These are phyloP conservation scores for Chromoteleia sp. DNA, from an alignment of 2,888 invertebrate species.

Conservation along the genomic window DNA sequence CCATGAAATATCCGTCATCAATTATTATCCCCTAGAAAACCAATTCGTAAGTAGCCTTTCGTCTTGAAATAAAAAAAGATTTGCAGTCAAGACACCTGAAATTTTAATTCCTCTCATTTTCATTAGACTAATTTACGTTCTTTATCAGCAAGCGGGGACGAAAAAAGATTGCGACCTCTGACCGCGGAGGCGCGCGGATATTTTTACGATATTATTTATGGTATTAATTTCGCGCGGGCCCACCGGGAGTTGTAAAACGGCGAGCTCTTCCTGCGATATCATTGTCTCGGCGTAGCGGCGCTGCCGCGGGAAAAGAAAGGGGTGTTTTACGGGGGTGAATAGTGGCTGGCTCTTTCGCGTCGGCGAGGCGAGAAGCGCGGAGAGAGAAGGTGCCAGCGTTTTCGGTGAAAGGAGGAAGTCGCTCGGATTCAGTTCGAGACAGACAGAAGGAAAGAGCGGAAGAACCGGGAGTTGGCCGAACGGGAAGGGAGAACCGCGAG, in stretches of 20 bases:
- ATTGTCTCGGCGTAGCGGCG: slow-evolving; percentile 80
- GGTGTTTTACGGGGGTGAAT: slow-evolving; percentile 81
- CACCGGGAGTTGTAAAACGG: slow-evolving; percentile 84
- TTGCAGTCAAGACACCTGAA: neutral
- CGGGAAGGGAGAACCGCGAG: slow-evolving; percentile 44
- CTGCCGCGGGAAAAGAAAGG: slow-evolving; percentile 79
- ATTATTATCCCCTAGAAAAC: neutral
- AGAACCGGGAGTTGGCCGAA: slow-evolving; percentile 45
- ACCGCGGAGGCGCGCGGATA: slow-evolving; percentile 71
- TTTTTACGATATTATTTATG: slow-evolving; percentile 84
- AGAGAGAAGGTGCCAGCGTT: slow-evolving; percentile 73
- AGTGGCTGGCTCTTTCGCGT: slow-evolving; percentile 75
- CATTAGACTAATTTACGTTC: slow-evolving; percentile 55
- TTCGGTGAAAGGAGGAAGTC: slow-evolving; percentile 79
- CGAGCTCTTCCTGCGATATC: slow-evolving; percentile 82
- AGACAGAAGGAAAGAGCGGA: slow-evolving; percentile 71
- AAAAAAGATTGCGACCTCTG: slow-evolving; percentile 53
- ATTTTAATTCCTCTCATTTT: slow-evolving; percentile 37
- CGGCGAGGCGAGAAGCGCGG: slow-evolving; percentile 64
- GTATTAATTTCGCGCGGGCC: slow-evolving; percentile 83
- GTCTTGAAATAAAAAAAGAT: no score
- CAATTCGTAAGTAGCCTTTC: neutral
- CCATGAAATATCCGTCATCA: neutral
- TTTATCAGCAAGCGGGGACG: slow-evolving; percentile 33
- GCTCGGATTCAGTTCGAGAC: slow-evolving; percentile 63